Evolutionary conservation across 1,140 invertebrate species (phyloP), one percentile per base, ranked within the genome.

Genomic region (Brachionus koreanus): DNA sequence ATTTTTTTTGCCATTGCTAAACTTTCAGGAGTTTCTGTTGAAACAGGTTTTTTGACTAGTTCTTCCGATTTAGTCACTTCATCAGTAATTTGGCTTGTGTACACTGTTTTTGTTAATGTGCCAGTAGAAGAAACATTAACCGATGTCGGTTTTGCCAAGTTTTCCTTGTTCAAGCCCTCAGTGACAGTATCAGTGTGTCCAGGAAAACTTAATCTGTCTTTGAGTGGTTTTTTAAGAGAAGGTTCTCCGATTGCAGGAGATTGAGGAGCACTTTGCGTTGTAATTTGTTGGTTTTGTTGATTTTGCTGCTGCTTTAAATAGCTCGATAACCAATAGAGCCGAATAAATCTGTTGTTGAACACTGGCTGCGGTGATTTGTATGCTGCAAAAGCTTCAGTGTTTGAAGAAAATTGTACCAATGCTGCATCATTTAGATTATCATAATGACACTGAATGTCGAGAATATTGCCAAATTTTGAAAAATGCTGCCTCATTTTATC

Each of bases 291-390:
- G 2, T 79, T 12, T 7, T 57, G 76, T 3, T 61, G 33, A 10
- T 42, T 19, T 49, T 79, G 76, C 16, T 57, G 76, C 35, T 61
- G 49, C 25, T 65, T 57, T 5, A 61, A 12, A 42, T 79, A 79
- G 57, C 37, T 61, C 7, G 49, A 61, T 7, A 79, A 19, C 76
- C 76, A 79, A 61, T 61, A 79, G 2, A 79, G 33, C 2, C 76
- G 46, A 16, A 79, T 79, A 37, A 79, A 79, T 19, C 76, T 35
- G 57, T 79, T 79, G 16, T 79, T 79, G 23, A 79, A 65, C 6
- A 79, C 76, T 33, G 76, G 76, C 33, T 57, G 33, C 39, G 76
- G 76, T 35, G 76, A 79, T 79, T 79, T 79, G 6, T 42, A 79
- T 5, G 76, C 76, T 12, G 76, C 46, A 79, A 61, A 79, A 33